A percentile compares a stretch with the other conserved stretches of the same genome.
phyloP scores from a whole-genome alignment of 2,888 invertebrate genomes.

The Tipula confusa region DNA sequence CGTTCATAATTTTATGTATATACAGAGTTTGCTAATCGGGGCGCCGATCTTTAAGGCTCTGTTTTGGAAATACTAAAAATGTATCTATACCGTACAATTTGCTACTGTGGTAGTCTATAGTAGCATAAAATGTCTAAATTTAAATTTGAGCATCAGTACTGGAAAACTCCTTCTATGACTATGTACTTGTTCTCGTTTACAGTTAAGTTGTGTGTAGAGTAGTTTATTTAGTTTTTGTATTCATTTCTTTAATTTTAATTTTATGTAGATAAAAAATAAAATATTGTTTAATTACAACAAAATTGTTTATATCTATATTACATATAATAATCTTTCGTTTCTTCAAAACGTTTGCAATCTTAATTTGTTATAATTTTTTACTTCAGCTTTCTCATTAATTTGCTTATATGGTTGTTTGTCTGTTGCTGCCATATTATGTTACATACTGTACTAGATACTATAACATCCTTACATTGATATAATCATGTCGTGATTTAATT shows the following conservation, averaged over 20 bases:
- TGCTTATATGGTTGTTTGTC: neutral
- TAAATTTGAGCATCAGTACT: too few relatives aligned
- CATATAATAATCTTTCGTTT: neutral
- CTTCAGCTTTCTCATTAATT: neutral
- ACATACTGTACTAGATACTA: neutral
- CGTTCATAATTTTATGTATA: neutral
- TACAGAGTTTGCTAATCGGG: too few relatives aligned
- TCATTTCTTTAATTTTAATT: conserved; percentile 20
- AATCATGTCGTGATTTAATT: neutral
- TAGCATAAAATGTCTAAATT: too few relatives aligned
- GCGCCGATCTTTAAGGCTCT: too few relatives aligned
- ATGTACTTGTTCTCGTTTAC: too few relatives aligned
- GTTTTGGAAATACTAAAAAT: too few relatives aligned
- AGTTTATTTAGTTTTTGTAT: neutral
- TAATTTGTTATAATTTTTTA: neutral
- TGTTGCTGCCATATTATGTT: neutral
- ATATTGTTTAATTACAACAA: neutral
- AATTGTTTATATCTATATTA: neutral
- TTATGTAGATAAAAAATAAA: conserved; percentile 20
- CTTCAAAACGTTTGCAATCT: neutral
- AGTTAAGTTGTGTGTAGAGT: neutral
- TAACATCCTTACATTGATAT: neutral
- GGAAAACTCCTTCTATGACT: too few relatives aligned
- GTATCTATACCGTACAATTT: too few relatives aligned
- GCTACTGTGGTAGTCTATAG: too few relatives aligned